Percentiles rank a stretch among this genome's conserved stretches.
Evolutionary conservation across 2,113 vertebrate species (phyloP).

Genomic region (Myxocyprinus asiaticus): DNA sequence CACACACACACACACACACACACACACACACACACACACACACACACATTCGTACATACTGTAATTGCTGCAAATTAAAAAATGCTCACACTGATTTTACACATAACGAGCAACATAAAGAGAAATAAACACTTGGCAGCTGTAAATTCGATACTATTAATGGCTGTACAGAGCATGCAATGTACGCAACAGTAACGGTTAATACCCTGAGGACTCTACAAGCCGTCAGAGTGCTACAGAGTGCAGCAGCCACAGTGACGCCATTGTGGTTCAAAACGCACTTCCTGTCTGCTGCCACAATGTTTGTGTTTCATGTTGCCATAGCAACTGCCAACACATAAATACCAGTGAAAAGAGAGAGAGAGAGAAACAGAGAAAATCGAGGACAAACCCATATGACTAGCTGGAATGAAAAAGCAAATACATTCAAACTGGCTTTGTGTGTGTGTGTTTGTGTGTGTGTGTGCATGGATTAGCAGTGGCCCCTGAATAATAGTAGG

Average conservation of each 20-base stretch:
- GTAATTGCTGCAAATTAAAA: too few relatives aligned
- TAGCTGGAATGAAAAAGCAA: conserved; percentile 29
- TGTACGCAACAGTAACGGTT: conserved; percentile 66
- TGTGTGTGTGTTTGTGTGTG: background rate
- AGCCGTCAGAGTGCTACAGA: conserved; percentile 56
- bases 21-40: too few relatives aligned
- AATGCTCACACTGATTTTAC: too few relatives aligned
- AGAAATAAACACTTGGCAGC: conserved; percentile 60
- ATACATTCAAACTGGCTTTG: conserved; percentile 32
- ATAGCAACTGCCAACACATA: conserved; percentile 76
- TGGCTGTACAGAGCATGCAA: conserved; percentile 64
- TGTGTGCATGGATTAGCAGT: conserved; percentile 8
- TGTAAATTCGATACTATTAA: conserved; percentile 76
- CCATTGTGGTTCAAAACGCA: conserved; percentile 80
- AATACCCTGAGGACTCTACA: conserved; percentile 59
- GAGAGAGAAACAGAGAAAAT: conserved; percentile 33
- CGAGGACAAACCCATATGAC: conserved; percentile 44
- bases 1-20: too few relatives aligned
- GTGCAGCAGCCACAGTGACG: conserved; percentile 76
- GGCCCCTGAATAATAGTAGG: conserved; percentile 12
- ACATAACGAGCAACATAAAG: conserved; percentile 30
- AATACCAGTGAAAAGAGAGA: conserved; percentile 69
- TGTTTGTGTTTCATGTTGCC: conserved; percentile 81
- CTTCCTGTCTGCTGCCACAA: conserved; percentile 80
- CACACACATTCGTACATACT: background rate